A percentile compares a stretch with the other conserved stretches of the same genome.
These are phyloP conservation scores for Eidolon dupreanum DNA, from an alignment of 2,797 vertebrate species.

Conservation along the genomic window DNA sequence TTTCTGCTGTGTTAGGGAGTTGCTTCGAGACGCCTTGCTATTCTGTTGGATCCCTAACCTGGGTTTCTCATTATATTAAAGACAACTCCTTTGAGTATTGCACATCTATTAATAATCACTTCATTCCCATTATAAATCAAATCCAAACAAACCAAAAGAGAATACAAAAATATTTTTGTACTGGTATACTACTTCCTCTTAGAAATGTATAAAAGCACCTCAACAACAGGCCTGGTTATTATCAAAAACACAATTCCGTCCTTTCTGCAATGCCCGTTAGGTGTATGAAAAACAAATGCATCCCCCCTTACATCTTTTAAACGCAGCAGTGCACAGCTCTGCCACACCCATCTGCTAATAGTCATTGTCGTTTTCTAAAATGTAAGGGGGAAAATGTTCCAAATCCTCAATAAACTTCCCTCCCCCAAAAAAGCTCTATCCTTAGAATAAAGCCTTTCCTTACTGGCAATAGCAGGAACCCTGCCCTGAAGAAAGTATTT, in stretches of 20 bases:
- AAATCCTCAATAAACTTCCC: not conserved
- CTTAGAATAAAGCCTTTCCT: not conserved
- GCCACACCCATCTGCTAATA: not conserved
- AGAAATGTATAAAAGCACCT: not conserved
- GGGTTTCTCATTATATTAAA: not conserved
- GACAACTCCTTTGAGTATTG: not conserved
- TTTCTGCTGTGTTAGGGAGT: fast-evolving
- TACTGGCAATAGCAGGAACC: not conserved
- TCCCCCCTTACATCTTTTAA: fast-evolving
- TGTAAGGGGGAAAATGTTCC: not conserved
- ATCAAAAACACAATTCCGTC: not conserved
- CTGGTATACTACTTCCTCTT: not conserved
- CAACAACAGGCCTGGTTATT: not conserved
- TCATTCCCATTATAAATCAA: not conserved
- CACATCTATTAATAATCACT: not conserved
- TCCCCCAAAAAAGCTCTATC: not conserved
- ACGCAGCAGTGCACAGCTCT: not conserved
- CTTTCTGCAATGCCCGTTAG: not conserved
- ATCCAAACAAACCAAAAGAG: not conserved
- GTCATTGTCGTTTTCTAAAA: not conserved
- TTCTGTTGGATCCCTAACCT: not conserved
- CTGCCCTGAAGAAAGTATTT: not conserved
- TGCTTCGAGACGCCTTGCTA: fast-evolving
- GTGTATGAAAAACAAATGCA: fast-evolving
- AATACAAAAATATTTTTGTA: not conserved